These are phyloP conservation scores for Acrocyrtus sp. DNA, from an alignment of 2,888 invertebrate genomes.

Conservation along the genomic window DNA sequence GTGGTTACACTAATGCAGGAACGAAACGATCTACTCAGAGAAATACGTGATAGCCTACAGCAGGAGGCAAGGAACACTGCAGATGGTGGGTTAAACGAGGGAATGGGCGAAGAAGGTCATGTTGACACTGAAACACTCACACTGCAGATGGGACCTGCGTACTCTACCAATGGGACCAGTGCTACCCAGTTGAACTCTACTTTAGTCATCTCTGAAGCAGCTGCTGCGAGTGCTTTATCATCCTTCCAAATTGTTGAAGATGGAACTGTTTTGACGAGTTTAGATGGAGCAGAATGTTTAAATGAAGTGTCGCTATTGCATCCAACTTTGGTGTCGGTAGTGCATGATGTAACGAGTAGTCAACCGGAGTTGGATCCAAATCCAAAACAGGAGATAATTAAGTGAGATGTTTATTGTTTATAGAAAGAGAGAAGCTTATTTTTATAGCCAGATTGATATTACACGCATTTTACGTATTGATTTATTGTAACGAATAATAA, in stretches of 20 bases:
- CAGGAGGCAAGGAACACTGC: neutral
- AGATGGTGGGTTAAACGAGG: neutral
- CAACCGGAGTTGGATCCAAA: no score
- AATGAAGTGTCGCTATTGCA: constrained; percentile 26
- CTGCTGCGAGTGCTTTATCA: neutral
- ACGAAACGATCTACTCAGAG: constrained; percentile 38
- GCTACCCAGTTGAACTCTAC: constrained; percentile 20
- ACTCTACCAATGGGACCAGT: neutral
- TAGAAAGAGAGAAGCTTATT: no score
- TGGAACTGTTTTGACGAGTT: constrained; percentile 24
- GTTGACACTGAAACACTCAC: constrained; percentile 18
- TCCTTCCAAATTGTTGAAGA: constrained; percentile 28
- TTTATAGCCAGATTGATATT: no score
- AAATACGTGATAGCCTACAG: constrained; percentile 24
- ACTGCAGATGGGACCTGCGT: constrained; percentile 28
- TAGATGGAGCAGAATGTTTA: constrained; percentile 10
- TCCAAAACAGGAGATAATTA: no score
- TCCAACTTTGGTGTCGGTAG: constrained; percentile 27
- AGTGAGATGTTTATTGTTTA: no score
- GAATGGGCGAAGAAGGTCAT: neutral
- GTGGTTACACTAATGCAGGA: constrained; percentile 40
- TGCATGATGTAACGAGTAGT: neutral
- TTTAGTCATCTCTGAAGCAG: constrained; percentile 7
- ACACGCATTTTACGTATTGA: no score
- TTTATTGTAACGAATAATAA: no score